phyloP scores from a whole-genome alignment of 1,140 invertebrate species.

The Rhagoletis zephyria region DNA sequence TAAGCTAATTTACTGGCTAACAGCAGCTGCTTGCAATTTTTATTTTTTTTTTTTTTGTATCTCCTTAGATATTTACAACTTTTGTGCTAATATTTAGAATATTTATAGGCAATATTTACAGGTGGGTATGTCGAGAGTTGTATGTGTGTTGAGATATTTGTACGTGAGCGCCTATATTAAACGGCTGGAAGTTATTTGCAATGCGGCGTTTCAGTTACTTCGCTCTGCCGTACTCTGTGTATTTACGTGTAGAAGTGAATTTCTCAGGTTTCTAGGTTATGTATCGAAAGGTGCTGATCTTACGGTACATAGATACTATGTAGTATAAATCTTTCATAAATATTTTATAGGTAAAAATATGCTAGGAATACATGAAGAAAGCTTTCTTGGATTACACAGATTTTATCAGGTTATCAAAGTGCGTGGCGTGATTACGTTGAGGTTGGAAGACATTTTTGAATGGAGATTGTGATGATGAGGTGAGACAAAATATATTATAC shows the following conservation, averaged over 20 bases:
- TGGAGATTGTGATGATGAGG: no score
- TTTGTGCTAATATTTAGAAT: slow-evolving; percentile 25
- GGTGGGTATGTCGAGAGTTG: background rate
- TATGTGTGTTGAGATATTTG: background rate
- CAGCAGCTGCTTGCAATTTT: slow-evolving; percentile 27
- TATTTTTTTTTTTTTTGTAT: slow-evolving; percentile 1
- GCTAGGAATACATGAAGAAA: background rate
- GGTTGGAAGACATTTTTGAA: background rate
- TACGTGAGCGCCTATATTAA: background rate
- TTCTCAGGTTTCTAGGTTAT: slow-evolving; percentile 23
- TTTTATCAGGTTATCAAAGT: background rate
- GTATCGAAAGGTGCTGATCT: slow-evolving; percentile 20
- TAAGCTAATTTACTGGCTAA: slow-evolving; percentile 20
- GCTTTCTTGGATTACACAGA: background rate
- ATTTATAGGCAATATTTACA: background rate
- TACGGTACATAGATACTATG: background rate
- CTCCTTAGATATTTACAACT: slow-evolving; percentile 30
- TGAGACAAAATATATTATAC: no score
- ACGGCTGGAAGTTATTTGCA: background rate
- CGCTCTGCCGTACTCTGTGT: background rate
- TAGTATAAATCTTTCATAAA: slow-evolving; percentile 32
- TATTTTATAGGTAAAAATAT: background rate
- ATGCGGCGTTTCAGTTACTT: slow-evolving; percentile 1
- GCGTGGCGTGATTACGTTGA: background rate
- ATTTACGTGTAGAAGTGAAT: slow-evolving; percentile 6